A percentile compares a stretch with the other conserved stretches of the same genome.
Evolutionary conservation across 2,888 invertebrate genomes (phyloP).

Genomic region (Cephus sareptanus): DNA sequence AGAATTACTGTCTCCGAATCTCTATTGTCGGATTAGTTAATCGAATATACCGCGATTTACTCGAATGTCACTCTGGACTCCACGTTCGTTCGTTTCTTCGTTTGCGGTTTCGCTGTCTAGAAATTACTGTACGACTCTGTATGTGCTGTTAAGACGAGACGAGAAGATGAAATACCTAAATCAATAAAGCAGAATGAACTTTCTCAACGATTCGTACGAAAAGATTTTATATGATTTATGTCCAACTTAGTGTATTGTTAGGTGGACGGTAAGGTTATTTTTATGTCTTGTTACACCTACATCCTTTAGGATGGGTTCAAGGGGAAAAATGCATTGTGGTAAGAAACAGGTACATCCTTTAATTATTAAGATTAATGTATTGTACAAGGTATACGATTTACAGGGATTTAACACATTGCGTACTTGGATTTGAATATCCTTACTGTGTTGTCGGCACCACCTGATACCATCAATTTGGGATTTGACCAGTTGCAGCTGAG

Average conservation of each 20-base stretch:
- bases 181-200: slow-evolving; percentile 8
- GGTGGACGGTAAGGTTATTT: no score
- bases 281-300: neutral
- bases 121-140: slow-evolving; percentile 1
- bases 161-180: neutral
- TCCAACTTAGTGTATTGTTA: neutral
- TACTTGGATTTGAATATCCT: slow-evolving; percentile 83
- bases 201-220: slow-evolving; percentile 4
- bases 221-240: slow-evolving; percentile 8
- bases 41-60: neutral
- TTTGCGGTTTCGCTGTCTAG: neutral
- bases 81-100: neutral
- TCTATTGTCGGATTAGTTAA: neutral
- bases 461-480: slow-evolving; percentile 86
- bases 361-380: slow-evolving; percentile 5
- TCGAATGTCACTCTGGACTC: neutral
- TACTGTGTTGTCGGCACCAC: slow-evolving; percentile 92
- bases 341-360: neutral
- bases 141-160: slow-evolving; percentile 4
- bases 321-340: neutral
- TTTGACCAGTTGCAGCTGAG: slow-evolving; percentile 95
- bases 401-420: slow-evolving; percentile 43
- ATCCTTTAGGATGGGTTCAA: neutral
- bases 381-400: neutral
- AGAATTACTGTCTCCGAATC: neutral